Percentiles rank a stretch among this genome's conserved stretches.
Conservation (phyloP, 2,888 invertebrate genomes). For the Mythimna loreyi region DNA sequence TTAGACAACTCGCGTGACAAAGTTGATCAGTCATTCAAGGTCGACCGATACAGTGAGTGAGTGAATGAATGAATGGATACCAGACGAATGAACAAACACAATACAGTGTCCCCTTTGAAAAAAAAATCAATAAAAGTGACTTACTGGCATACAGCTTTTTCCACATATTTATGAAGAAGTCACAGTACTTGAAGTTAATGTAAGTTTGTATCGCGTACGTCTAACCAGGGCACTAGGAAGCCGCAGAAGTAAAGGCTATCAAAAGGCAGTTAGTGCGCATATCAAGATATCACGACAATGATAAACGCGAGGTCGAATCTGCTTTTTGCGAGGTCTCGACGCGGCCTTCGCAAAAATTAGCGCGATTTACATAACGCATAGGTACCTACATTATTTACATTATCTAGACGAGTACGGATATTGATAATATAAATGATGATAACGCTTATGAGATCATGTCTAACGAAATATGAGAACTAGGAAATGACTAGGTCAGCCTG, state of each 20-base stretch:
- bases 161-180: slow-evolving; percentile 62
- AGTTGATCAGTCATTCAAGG: slow-evolving; percentile 51
- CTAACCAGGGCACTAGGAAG: slow-evolving; percentile 71
- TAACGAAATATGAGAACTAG: slow-evolving; percentile 70
- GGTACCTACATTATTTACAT: slow-evolving; percentile 71
- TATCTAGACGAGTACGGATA: slow-evolving; percentile 74
- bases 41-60: slow-evolving; percentile 33
- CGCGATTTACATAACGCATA: slow-evolving; percentile 85
- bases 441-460: slow-evolving; percentile 76
- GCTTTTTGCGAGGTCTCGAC: slow-evolving; percentile 85
- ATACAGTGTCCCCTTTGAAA: slow-evolving; percentile 22
- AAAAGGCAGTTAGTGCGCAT: slow-evolving; percentile 81
- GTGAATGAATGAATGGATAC: slow-evolving; percentile 44
- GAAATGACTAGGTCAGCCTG: slow-evolving; percentile 68
- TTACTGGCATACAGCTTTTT: slow-evolving; percentile 76
- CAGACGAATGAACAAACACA: slow-evolving; percentile 45
- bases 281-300: slow-evolving; percentile 85
- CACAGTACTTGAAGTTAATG: slow-evolving; percentile 31
- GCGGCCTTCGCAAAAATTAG: slow-evolving; percentile 87
- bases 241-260: slow-evolving; percentile 79
- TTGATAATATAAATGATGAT: slow-evolving; percentile 75
- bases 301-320: slow-evolving; percentile 86
- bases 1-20: slow-evolving; percentile 46
- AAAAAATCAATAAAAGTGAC: slow-evolving; percentile 62
- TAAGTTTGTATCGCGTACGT: slow-evolving; percentile 57